A percentile compares a stretch with the other conserved stretches of the same genome.
Evolutionary conservation across 2,888 invertebrate species (phyloP).

Genomic region (Acanthoscelides obtectus): DNA sequence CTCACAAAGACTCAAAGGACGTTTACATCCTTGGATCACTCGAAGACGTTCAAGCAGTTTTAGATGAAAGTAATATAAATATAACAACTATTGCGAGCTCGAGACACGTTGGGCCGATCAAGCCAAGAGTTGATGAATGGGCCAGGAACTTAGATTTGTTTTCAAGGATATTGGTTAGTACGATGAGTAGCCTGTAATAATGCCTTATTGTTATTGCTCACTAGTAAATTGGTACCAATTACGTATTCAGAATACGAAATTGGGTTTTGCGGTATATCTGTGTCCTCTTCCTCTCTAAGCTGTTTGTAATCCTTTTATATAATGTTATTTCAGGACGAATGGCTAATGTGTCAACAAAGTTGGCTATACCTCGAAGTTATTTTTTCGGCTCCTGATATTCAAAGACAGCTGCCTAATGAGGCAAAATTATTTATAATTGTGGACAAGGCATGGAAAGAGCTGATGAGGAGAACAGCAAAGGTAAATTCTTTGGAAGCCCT

Average conservation of each 20-base stretch:
- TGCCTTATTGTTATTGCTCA: too few relatives aligned
- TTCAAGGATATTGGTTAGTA: constrained; percentile 67
- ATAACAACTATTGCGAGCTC: constrained; percentile 85
- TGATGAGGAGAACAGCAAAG: constrained; percentile 77
- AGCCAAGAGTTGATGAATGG: constrained; percentile 80
- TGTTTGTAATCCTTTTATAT: too few relatives aligned
- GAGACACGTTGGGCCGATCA: constrained; percentile 80
- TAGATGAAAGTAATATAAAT: constrained; percentile 85
- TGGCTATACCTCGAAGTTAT: constrained; percentile 95
- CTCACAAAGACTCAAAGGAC: constrained; percentile 79
- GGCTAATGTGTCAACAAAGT: constrained; percentile 84
- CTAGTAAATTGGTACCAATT: too few relatives aligned
- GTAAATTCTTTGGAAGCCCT: constrained; percentile 45
- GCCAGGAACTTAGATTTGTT: constrained; percentile 71
- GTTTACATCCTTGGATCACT: constrained; percentile 78
- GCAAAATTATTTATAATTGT: constrained; percentile 81
- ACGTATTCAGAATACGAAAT: too few relatives aligned
- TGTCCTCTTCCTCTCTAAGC: too few relatives aligned
- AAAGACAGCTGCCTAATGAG: constrained; percentile 86
- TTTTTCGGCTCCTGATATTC: constrained; percentile 91
- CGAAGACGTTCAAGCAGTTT: constrained; percentile 75
- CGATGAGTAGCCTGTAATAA: too few relatives aligned
- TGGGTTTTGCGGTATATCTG: too few relatives aligned
- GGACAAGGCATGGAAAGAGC: constrained; percentile 87
- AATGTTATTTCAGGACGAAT: constrained; percentile 70